phyloP scores from a whole-genome alignment of 1,140 invertebrate genomes.

The Potamilus streckersoni region DNA sequence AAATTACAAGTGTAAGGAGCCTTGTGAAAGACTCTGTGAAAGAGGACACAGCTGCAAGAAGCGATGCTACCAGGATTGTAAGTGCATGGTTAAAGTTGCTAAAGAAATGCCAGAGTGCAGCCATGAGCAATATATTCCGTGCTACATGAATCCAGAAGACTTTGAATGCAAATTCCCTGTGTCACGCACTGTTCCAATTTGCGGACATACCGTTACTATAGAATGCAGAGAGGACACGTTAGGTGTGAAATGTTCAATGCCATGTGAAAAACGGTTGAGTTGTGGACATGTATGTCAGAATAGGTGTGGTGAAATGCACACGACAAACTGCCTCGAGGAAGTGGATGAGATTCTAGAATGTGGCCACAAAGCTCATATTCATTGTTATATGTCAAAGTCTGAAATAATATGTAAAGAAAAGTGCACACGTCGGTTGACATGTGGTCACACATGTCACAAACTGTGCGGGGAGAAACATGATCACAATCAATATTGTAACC shows the following conservation, averaged over 20 bases:
- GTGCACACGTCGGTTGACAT: no score
- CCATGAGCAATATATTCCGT: constrained; percentile 5
- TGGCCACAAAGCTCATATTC: constrained; percentile 40
- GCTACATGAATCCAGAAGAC: background rate
- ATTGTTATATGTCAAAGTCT: no score
- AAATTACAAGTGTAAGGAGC: constrained; percentile 40
- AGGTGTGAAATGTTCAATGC: no score
- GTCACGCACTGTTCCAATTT: constrained; percentile 46
- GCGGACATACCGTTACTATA: constrained; percentile 75
- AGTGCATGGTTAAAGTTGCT: background rate
- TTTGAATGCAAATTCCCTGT: constrained; percentile 26
- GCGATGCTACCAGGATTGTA: constrained; percentile 42
- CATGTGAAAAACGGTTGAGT: no score
- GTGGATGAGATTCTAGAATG: constrained; percentile 28
- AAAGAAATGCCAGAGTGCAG: constrained; percentile 27
- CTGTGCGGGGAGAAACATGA: background rate
- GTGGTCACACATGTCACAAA: no score
- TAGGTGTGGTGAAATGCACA: background rate
- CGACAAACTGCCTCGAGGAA: background rate
- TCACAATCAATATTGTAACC: constrained; percentile 23
- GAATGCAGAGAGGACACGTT: constrained; percentile 57
- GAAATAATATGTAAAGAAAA: no score
- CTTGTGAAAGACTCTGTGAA: constrained; percentile 47
- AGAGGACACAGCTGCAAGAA: constrained; percentile 49
- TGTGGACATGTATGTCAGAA: constrained; percentile 1